Evolutionary conservation across 2,797 vertebrate species (phyloP).

Genomic region (Gambusia yucatana): DNA sequence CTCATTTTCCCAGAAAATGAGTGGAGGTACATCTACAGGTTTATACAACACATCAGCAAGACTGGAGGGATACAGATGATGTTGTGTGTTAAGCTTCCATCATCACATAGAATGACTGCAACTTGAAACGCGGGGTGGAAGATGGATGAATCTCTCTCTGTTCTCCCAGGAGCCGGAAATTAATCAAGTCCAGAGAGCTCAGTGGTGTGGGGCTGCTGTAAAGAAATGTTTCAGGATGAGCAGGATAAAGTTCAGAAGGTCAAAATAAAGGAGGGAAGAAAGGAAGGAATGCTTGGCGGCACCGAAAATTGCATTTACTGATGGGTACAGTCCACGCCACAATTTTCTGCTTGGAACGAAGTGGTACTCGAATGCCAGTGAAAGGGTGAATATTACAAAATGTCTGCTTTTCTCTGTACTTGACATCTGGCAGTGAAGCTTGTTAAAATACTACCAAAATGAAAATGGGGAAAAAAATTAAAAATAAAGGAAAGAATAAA

Average conservation of each 20-base stretch:
- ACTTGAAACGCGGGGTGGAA: constrained; percentile 60
- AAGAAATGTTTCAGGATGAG: constrained; percentile 52
- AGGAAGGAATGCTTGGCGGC: background rate
- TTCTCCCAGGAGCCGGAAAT: constrained; percentile 60
- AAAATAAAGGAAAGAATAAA: background rate
- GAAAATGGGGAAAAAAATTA: background rate
- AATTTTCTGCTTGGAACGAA: background rate
- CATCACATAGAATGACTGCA: constrained; percentile 64
- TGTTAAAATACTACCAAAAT: constrained; percentile 11
- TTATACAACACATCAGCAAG: constrained; percentile 64
- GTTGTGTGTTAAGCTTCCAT: constrained; percentile 72
- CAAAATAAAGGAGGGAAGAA: constrained; percentile 8
- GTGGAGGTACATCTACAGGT: constrained; percentile 73
- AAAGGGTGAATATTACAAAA: constrained; percentile 13
- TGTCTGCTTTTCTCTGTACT: constrained; percentile 27
- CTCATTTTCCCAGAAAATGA: constrained; percentile 75
- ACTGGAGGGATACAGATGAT: constrained; percentile 71
- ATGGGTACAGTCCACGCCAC: background rate
- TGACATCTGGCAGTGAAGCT: constrained; percentile 16
- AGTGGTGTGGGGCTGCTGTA: constrained; percentile 30
- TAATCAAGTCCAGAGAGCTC: constrained; percentile 65
- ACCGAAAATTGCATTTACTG: constrained; percentile 3
- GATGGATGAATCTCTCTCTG: constrained; percentile 61
- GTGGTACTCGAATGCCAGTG: background rate
- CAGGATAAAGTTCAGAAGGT: constrained; percentile 48